These are phyloP conservation scores for Xenops minutus DNA, from an alignment of 2,797 vertebrate genomes.

Conservation along the genomic window DNA sequence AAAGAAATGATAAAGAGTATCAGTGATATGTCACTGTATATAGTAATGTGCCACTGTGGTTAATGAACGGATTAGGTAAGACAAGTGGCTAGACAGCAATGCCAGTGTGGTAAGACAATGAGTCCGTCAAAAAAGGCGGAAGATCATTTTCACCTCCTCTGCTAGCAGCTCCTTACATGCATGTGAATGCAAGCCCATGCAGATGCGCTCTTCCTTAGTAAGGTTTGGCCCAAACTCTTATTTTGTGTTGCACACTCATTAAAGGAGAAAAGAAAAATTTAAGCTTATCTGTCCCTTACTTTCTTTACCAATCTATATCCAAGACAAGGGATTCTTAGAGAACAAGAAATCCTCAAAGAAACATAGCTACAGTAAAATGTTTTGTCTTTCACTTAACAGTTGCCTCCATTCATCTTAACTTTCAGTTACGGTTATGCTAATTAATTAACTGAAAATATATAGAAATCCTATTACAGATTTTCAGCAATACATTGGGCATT, in stretches of 20 bases:
- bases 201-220: not conserved
- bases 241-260: not conserved
- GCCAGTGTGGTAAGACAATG: not conserved
- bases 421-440: not conserved
- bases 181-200: fast-evolving
- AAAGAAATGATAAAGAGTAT: slow-evolving; percentile 50
- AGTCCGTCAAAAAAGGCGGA: not conserved
- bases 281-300: not conserved
- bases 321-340: not conserved
- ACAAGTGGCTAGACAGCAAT: not conserved
- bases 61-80: not conserved
- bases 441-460: not conserved
- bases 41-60: not conserved
- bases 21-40: not conserved
- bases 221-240: not conserved
- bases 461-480: not conserved
- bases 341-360: not conserved
- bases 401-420: not conserved
- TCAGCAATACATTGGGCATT: not conserved
- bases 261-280: not conserved
- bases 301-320: not conserved
- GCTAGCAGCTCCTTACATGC: not conserved
- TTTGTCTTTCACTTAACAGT: not conserved
- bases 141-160: not conserved
- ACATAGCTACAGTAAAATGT: not conserved